Percentiles rank a stretch among this genome's conserved stretches.
These are phyloP conservation scores for Atherinomorus stipes DNA, from an alignment of 2,113 vertebrate genomes.

Conservation along the genomic window DNA sequence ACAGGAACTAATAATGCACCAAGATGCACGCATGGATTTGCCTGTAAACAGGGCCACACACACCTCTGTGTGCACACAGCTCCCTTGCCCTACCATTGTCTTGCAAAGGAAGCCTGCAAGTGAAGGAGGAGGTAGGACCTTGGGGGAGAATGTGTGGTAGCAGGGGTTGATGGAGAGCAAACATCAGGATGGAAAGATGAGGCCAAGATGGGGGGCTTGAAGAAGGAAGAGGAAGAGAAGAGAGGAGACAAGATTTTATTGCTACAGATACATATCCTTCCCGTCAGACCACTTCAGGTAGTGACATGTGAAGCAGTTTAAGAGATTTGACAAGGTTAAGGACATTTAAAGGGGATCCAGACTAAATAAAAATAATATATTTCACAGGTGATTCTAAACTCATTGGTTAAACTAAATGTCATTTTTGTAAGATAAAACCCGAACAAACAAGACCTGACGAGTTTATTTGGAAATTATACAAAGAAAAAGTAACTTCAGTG, in stretches of 20 bases:
- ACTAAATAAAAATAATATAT: neutral
- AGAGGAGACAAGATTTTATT: slow-evolving; percentile 32
- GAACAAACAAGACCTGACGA: neutral
- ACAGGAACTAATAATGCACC: neutral
- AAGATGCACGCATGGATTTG: neutral
- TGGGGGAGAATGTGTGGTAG: slow-evolving; percentile 24
- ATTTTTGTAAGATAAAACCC: neutral
- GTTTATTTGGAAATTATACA: slow-evolving; percentile 3
- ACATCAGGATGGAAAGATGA: slow-evolving; percentile 41
- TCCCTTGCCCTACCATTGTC: slow-evolving; percentile 66
- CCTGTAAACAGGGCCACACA: slow-evolving; percentile 2
- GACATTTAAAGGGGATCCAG: neutral
- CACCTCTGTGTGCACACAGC: slow-evolving; percentile 9
- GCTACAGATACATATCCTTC: slow-evolving; percentile 12
- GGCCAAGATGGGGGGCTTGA: slow-evolving; percentile 1
- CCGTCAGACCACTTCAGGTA: neutral
- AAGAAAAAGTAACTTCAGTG: neutral
- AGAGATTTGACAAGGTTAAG: neutral
- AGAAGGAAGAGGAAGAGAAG: slow-evolving; percentile 15
- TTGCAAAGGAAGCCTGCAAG: slow-evolving; percentile 64
- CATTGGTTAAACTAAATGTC: neutral
- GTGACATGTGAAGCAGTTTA: neutral
- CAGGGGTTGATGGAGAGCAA: slow-evolving; percentile 47
- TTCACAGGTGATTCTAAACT: neutral
- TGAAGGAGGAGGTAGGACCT: slow-evolving; percentile 38